Conservation (phyloP, 2,888 invertebrate genomes). For the Metacarcinus magister region DNA sequence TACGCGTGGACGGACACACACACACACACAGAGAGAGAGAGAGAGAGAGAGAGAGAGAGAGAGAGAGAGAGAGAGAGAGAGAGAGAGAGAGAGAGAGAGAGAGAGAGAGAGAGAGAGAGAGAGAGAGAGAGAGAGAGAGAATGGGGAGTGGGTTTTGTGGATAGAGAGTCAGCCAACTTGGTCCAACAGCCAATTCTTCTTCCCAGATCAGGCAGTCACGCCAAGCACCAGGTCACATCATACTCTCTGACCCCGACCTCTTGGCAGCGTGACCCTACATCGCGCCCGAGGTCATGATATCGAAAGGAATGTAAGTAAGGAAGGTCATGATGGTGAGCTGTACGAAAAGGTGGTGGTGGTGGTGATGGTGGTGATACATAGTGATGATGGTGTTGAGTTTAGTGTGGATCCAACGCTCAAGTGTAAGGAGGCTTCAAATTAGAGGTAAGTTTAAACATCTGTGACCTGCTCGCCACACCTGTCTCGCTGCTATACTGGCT, state of each 20-base stretch:
- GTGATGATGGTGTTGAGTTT: not conserved
- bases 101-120: not conserved
- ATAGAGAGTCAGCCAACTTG: not conserved
- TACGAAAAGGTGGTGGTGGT: not conserved
- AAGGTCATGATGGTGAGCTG: not conserved
- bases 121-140: not conserved
- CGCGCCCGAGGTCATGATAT: not conserved
- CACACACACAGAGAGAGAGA: not conserved
- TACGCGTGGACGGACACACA: not conserved
- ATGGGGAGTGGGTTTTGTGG: not conserved
- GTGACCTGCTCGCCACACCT: not conserved
- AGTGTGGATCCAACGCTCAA: not conserved
- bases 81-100: not conserved
- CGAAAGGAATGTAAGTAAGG: not conserved
- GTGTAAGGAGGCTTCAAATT: not conserved
- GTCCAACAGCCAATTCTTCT: not conserved
- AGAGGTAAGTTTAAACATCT: not conserved
- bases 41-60: not conserved
- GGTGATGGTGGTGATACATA: not conserved
- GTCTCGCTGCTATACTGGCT: not conserved
- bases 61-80: not conserved
- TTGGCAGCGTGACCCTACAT: not conserved
- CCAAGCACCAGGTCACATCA: not conserved
- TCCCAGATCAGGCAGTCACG: not conserved
- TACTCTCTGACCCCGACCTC: not conserved